A percentile compares a stretch with the other conserved stretches of the same genome.
phyloP scores from a whole-genome alignment of 2,797 vertebrate genomes.

The Synaphobranchus kaupii region DNA sequence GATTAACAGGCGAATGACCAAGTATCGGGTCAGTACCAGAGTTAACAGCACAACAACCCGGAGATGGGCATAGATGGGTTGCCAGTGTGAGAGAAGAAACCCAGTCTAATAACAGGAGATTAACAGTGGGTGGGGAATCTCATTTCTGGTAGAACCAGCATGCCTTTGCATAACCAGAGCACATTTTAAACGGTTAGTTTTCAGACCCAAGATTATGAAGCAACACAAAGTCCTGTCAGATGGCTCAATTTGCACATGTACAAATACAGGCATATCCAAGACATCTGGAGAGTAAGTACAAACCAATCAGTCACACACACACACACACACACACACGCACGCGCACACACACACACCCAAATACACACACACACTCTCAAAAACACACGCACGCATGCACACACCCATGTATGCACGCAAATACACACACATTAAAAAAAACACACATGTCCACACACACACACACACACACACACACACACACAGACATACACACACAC shows the following conservation, averaged over 20 bases:
- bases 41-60: not conserved
- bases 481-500: not conserved
- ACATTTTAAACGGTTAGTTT: not conserved
- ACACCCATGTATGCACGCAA: not conserved
- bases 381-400: not conserved
- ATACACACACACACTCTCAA: not conserved
- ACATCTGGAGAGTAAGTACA: not conserved
- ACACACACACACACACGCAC: not conserved
- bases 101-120: not conserved
- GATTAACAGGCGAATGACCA: not conserved
- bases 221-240: constrained; percentile 28
- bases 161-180: not conserved
- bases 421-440: not conserved
- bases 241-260: not conserved
- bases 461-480: not conserved
- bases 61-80: not conserved
- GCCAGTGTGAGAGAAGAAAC: not conserved
- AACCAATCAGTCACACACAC: not conserved
- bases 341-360: not conserved
- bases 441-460: not conserved
- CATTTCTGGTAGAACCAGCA: not conserved
- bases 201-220: constrained; percentile 24
- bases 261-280: constrained; percentile 18
- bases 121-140: no score
- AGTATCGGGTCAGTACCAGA: not conserved